Evolutionary conservation across 2,888 invertebrate species (phyloP), one percentile per base, ranked within the genome.

Genomic region (Heliconius ethilla): DNA sequence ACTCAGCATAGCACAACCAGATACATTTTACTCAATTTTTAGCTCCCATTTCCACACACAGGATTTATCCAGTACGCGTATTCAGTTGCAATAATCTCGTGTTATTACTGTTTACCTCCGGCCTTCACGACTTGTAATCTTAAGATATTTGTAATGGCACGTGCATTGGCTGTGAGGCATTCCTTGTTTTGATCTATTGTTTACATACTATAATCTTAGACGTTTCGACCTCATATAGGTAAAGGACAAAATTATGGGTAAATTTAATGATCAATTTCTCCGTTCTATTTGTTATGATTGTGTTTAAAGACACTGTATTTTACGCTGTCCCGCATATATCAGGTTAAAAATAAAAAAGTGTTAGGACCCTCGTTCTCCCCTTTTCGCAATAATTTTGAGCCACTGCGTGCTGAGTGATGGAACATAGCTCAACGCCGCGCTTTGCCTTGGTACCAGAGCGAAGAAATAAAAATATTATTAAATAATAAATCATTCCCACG

Each of bases 71-170:
- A 51, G 74, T 70, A 79, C 82, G 83, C 83, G 86, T 88, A 87
- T 89, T 89, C 92, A 87, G 91, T 90, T 91, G 89, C 87, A 87
- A 87, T 92, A 93, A 93, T 92, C 84, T 85, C 82, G 85, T 87
- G 83, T 89, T 90, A 93, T 94, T 92, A 91, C 87, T 83, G 83
- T 84, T 85, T 87, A 92, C 93, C 94, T 86, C 90, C 93, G 93
- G 94, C 93, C 91, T 93, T 92, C 94, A 94, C 93, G 94, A 94
- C 86, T 88, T 87, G 86, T 90, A 91, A 93, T 91, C 88, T 89
- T 88, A 84, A 84, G 87, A 85, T 88, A 89, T 89, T 89, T 88
- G 87, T 87, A 87, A 82, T 82, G 87, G 88, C 92, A 91, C 92
- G 92, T 92, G 93, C 91, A 73, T 55, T 77, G 51, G 73, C 70